These are phyloP conservation scores for Dinothrombium tinctorium DNA, from an alignment of 1,140 invertebrate species.

Conservation along the genomic window DNA sequence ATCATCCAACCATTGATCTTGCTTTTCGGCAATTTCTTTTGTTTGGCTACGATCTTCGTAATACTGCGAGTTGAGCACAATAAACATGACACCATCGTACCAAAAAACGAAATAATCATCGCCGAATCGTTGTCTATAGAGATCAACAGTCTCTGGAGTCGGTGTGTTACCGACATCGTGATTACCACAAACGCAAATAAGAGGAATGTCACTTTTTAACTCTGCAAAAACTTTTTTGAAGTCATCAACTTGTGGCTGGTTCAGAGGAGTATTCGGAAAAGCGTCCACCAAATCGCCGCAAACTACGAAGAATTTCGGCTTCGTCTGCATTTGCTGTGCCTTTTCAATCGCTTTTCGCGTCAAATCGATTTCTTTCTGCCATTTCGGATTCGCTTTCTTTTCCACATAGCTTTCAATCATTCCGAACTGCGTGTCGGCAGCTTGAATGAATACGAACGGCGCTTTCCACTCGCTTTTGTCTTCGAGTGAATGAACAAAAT, in stretches of 20 bases:
- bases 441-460: too few species aligned
- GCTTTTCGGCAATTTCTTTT: constrained; percentile 20
- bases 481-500: too few species aligned
- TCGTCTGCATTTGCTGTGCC: too few species aligned
- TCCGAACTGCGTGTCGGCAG: too few species aligned
- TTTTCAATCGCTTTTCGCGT: too few species aligned
- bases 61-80: constrained; percentile 30
- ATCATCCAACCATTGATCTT: constrained; percentile 25
- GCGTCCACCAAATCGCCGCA: constrained; percentile 32
- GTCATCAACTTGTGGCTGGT: constrained; percentile 15
- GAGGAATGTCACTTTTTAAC: constrained; percentile 23
- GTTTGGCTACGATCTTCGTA: constrained; percentile 18
- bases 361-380: too few species aligned
- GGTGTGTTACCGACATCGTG: constrained; percentile 31
- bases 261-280: constrained; percentile 21
- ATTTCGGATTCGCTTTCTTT: too few species aligned
- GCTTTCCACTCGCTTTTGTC: too few species aligned
- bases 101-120: constrained; percentile 32
- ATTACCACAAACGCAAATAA: constrained; percentile 32
- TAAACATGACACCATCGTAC: constrained; percentile 27
- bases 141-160: constrained; percentile 20
- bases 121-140: constrained; percentile 26
- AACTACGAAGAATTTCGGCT: constrained; percentile 29
- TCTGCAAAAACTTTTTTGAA: constrained; percentile 24
- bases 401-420: too few species aligned